A percentile compares a stretch with the other conserved stretches of the same genome.
Evolutionary conservation across 2,888 invertebrate species (phyloP).

Genomic region (Diarsia brunnea): DNA sequence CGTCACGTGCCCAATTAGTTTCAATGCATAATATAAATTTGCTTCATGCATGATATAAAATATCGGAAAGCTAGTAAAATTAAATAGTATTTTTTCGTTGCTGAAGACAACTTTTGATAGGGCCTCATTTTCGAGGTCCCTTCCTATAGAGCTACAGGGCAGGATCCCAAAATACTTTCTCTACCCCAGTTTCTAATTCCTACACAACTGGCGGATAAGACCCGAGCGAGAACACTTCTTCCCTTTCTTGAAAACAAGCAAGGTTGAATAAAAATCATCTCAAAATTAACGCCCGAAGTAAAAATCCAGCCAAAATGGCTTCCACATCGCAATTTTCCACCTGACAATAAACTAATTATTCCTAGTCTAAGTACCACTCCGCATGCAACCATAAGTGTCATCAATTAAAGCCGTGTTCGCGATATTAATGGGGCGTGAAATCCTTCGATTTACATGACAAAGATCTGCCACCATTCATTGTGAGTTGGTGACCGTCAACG

Average conservation of each 20-base stretch:
- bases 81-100: neutral
- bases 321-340: constrained; percentile 3
- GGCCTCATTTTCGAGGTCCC: neutral
- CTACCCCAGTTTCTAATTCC: neutral
- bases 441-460: constrained; percentile 82
- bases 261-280: neutral
- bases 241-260: neutral
- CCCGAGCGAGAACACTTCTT: neutral
- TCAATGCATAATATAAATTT: neutral
- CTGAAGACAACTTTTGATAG: neutral
- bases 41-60: neutral
- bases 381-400: constrained; percentile 55
- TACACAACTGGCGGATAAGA: neutral
- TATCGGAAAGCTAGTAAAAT: neutral
- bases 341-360: constrained; percentile 40
- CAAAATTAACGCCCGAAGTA: neutral
- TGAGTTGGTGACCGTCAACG: constrained; percentile 49
- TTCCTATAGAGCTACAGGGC: neutral
- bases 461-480: constrained; percentile 56
- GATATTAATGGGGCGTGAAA: constrained; percentile 78
- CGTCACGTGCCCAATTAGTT: constrained; percentile 18
- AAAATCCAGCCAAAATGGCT: constrained; percentile 33
- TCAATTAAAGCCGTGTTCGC: constrained; percentile 76
- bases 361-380: constrained; percentile 26
- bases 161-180: neutral